phyloP scores from a whole-genome alignment of 1,140 invertebrate genomes.

The Lanistes nyassanus region DNA sequence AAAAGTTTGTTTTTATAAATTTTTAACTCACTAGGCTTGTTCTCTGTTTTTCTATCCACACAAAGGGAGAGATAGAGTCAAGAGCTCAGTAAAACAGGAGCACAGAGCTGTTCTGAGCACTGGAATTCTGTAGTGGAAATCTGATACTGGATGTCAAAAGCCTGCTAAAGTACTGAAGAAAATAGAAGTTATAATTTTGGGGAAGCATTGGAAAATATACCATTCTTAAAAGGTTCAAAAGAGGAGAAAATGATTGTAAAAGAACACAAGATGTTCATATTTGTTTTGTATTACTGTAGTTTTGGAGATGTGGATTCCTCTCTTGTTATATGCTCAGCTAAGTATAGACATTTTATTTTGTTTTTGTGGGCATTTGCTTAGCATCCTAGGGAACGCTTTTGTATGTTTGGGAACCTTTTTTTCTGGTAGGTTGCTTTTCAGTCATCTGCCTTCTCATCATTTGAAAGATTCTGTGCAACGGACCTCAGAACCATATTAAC shows the following conservation, averaged over 20 bases:
- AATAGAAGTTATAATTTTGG: no score
- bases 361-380: not conserved
- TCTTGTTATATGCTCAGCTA: not conserved
- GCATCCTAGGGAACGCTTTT: not conserved
- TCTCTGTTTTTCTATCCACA: no score
- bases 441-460: conserved; percentile 7
- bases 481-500: conserved; percentile 15
- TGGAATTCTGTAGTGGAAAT: no score
- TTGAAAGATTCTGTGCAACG: conserved; percentile 23
- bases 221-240: no score
- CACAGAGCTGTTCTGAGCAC: no score
- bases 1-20: conserved; percentile 22
- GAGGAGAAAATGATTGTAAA: no score
- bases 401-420: not conserved
- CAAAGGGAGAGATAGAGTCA: no score
- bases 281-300: not conserved
- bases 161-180: no score
- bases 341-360: not conserved
- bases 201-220: no score
- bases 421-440: not conserved
- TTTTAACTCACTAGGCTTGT: not conserved
- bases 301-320: not conserved
- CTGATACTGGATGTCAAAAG: no score
- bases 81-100: no score
- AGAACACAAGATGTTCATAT: no score